A percentile compares a stretch with the other conserved stretches of the same genome.
phyloP scores from a whole-genome alignment of 92 coral and sea anemone genomes.

The Porites cylindrica region DNA sequence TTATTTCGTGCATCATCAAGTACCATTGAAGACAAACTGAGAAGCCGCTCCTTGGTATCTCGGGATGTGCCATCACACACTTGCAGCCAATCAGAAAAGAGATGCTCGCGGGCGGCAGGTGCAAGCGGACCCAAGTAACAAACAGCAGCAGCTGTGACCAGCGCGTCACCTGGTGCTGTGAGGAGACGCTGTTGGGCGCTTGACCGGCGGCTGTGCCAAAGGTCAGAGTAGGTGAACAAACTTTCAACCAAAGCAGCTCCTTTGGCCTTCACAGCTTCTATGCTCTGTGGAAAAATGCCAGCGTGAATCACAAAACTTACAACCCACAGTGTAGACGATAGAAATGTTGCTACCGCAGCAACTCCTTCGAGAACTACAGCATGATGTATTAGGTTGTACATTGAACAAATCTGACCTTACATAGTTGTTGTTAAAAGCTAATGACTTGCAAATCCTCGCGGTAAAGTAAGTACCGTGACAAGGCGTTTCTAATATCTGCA shows the following conservation, averaged over 20 bases:
- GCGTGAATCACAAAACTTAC: neutral
- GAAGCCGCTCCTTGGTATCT: slow-evolving; percentile 26
- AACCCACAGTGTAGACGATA: no score
- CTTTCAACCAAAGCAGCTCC: slow-evolving; percentile 71
- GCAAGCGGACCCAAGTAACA: slow-evolving; percentile 94
- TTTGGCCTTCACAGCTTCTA: slow-evolving; percentile 78
- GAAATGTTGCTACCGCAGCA: no score
- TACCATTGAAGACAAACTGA: slow-evolving; percentile 66
- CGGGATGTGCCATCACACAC: slow-evolving; percentile 85
- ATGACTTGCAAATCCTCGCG: no score
- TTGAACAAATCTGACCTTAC: no score
- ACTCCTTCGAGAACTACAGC: no score
- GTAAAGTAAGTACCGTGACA: no score
- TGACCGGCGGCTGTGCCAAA: slow-evolving; percentile 79
- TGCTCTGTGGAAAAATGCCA: slow-evolving; percentile 48
- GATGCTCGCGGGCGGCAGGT: slow-evolving; percentile 82
- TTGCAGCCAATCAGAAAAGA: slow-evolving; percentile 88
- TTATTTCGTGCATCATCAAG: slow-evolving; percentile 50
- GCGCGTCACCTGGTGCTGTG: slow-evolving; percentile 95
- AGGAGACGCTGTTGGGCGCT: slow-evolving; percentile 75
- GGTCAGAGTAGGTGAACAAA: slow-evolving; percentile 68
- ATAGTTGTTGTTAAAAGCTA: no score
- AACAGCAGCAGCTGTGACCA: slow-evolving; percentile 88
- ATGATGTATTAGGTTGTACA: no score
- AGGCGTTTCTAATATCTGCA: no score